Percentiles rank a stretch among this genome's conserved stretches.
phyloP scores from a whole-genome alignment of 2,888 invertebrate genomes.

The Tetragonula carbonaria region DNA sequence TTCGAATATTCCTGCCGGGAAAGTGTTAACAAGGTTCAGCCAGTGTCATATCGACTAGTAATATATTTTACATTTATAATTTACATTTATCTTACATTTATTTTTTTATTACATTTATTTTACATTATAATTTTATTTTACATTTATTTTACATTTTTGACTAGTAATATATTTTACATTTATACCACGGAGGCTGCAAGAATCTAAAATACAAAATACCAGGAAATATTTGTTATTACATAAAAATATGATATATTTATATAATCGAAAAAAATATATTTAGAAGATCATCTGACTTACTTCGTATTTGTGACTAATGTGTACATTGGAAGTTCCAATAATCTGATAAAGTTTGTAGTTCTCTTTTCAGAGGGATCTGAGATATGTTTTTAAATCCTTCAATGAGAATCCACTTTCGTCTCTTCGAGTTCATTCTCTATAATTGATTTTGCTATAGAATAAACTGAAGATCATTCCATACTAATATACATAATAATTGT shows the following conservation, averaged over 20 bases:
- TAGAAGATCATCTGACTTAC: constrained; percentile 30
- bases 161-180: constrained; percentile 57
- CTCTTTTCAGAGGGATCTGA: constrained; percentile 76
- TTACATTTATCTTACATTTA: too few relatives aligned
- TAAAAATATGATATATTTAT: not conserved
- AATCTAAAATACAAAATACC: constrained; percentile 63
- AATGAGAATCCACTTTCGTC: constrained; percentile 72
- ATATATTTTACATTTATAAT: constrained; percentile 58
- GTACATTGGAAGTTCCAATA: constrained; percentile 81
- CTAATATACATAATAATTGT: constrained; percentile 76
- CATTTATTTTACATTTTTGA: constrained; percentile 28
- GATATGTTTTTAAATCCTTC: constrained; percentile 75
- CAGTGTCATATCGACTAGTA: too few relatives aligned
- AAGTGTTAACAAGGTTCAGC: too few relatives aligned
- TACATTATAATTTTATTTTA: constrained; percentile 59
- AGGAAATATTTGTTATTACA: not conserved
- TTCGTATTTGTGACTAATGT: constrained; percentile 69
- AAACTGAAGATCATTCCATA: constrained; percentile 78
- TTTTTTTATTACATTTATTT: constrained; percentile 18
- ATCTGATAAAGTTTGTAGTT: constrained; percentile 75
- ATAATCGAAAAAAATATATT: not conserved
- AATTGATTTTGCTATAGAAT: constrained; percentile 77
- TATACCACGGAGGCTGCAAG: constrained; percentile 71
- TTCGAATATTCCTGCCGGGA: too few relatives aligned
- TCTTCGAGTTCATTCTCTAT: constrained; percentile 77